Evolutionary conservation across 35 echinoderm and acorn worm genomes (phyloP), one percentile per base, ranked within the genome.

Genomic region (Apostichopus californicus): DNA sequence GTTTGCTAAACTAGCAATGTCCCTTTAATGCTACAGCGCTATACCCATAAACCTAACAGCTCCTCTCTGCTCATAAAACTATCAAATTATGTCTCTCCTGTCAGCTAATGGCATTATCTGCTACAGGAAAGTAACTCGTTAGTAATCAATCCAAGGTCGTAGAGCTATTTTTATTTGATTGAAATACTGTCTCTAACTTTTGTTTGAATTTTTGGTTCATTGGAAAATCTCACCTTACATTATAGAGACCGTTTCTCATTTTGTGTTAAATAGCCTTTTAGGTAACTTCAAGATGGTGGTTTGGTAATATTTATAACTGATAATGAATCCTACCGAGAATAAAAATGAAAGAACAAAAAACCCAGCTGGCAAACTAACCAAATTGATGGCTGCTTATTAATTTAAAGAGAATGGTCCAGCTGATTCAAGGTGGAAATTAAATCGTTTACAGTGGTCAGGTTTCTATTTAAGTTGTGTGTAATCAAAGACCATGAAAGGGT

Each of bases 111-210:
- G 55, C 34, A 56, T 83, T 55, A 83, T 83, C 55, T 17, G 46
- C 55, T 34, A n/a, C 34, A 46, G 34, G 52, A 56, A 83, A 56
- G 25, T 83, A 83, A 83, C 80, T 83, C 52, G 80, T 83, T 83
- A 56, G 34, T 83, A 55, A 83, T 83, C 80, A 83, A 83, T 83
- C 80, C 80, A 83, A 83, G 80, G 80, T 83, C 52, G n/a, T 83
- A 46, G 34, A 46, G 10, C 52, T 55, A 55, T 46, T 53, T 55
- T 34, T 83, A 56, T 55, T 55, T 83, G 5, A 55, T 55, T 17
- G 13, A 46, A 83, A 83, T 83, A n/a, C 46, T 56, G 55, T 83
- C 80, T 83, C 10, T 83, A 13, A 83, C 80, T 83, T 46, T 46
- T 55, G 80, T 83, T 83, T 83, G 18, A 17, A 56, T 8, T 83